Percentiles rank a stretch among this genome's conserved stretches.
Conservation (phyloP, 2,797 vertebrate species). For the Gouania willdenowi region DNA sequence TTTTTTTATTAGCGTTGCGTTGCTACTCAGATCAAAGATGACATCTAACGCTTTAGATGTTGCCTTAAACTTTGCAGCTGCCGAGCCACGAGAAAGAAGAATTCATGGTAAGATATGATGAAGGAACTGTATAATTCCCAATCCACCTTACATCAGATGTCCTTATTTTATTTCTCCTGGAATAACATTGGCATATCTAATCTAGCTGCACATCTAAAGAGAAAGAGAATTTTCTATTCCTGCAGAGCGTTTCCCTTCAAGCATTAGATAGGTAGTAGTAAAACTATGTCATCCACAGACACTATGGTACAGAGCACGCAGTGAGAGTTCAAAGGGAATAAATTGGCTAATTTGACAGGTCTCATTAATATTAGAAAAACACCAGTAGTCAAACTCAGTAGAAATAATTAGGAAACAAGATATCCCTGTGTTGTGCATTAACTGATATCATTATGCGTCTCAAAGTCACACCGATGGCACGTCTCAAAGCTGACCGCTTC, state of each 20-base stretch:
- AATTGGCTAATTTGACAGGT: slow-evolving; percentile 33
- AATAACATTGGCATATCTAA: slow-evolving; percentile 7
- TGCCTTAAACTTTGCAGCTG: slow-evolving; percentile 9
- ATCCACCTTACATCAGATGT: slow-evolving; percentile 2
- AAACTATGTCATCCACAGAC: slow-evolving; percentile 2
- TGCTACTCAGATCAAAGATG: slow-evolving; percentile 25
- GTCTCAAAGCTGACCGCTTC: slow-evolving; percentile 16
- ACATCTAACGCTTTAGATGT: slow-evolving; percentile 8
- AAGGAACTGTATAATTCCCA: neutral
- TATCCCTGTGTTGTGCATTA: slow-evolving; percentile 7
- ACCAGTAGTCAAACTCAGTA: slow-evolving; percentile 29
- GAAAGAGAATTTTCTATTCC: neutral
- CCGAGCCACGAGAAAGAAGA: slow-evolving; percentile 22
- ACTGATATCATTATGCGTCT: slow-evolving; percentile 16
- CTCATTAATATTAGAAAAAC: slow-evolving; percentile 39
- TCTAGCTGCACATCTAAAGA: slow-evolving; percentile 1
- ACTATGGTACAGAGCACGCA: slow-evolving; percentile 12
- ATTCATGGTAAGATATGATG: slow-evolving; percentile 14
- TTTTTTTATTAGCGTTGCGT: neutral
- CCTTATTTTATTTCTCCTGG: neutral
- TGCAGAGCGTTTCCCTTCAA: slow-evolving; percentile 3
- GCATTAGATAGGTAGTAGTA: slow-evolving; percentile 2
- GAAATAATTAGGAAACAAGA: slow-evolving; percentile 35
- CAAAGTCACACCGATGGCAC: slow-evolving; percentile 42
- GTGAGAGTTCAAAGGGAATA: neutral